Conservation (phyloP, 2,113 vertebrate genomes). For the human (Homo sapiens) region DNA sequence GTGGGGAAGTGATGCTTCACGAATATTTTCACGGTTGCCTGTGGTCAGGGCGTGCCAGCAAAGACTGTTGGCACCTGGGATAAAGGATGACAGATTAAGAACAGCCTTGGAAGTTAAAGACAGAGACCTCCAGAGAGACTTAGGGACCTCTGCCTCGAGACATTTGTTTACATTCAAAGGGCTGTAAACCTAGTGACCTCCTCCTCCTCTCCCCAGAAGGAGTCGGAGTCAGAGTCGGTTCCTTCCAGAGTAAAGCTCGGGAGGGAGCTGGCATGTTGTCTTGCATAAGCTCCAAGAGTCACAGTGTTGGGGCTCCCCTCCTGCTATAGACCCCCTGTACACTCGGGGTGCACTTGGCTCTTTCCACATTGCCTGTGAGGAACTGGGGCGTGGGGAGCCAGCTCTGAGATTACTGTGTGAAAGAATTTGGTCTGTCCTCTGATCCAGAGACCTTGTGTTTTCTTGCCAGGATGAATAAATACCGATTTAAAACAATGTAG, state of each 20-base stretch:
- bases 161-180: background rate
- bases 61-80: background rate
- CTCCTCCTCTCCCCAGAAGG: background rate
- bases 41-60: background rate
- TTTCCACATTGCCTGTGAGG: rapidly evolving
- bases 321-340: rapidly evolving
- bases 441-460: background rate
- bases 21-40: rapidly evolving
- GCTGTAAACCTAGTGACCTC: background rate
- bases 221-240: background rate
- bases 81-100: background rate
- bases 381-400: rapidly evolving
- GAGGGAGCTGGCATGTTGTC: background rate
- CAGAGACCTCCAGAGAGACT: background rate
- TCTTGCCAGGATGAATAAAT: background rate
- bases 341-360: rapidly evolving
- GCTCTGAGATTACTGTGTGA: background rate
- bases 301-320: background rate
- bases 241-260: background rate
- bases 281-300: background rate
- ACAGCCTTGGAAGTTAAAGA: background rate
- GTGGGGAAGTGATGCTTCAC: background rate
- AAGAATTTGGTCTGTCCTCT: background rate
- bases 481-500: background rate
- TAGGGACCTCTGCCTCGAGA: background rate